A percentile compares a stretch with the other conserved stretches of the same genome.
These are phyloP conservation scores for Lepus americanus DNA, from an alignment of 2,113 vertebrate species.

Conservation along the genomic window DNA sequence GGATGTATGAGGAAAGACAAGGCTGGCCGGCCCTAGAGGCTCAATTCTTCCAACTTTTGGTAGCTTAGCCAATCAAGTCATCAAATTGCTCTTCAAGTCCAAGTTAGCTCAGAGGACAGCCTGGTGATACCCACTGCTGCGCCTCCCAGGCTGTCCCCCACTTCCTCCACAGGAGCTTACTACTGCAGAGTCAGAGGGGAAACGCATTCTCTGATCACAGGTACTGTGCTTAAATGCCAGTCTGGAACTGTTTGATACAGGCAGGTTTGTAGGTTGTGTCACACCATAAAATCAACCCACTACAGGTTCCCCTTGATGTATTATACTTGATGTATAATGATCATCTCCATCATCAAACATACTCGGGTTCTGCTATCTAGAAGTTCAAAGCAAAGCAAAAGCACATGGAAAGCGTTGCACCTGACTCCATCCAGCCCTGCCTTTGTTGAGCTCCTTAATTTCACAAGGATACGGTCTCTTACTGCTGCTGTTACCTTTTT, in stretches of 20 bases:
- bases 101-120: neutral
- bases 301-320: too few relatives aligned
- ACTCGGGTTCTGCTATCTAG: neutral
- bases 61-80: neutral
- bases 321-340: neutral
- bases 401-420: neutral
- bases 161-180: neutral
- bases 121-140: neutral
- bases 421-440: neutral
- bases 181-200: neutral
- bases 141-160: neutral
- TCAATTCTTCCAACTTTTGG: neutral
- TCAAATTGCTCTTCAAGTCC: neutral
- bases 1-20: neutral
- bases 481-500: neutral
- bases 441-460: neutral
- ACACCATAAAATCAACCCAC: too few relatives aligned
- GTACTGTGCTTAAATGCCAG: neutral
- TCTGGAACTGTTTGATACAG: neutral
- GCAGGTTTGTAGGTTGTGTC: neutral
- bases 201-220: neutral
- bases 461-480: neutral
- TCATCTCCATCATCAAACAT: neutral
- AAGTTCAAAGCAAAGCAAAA: constrained; percentile 34
- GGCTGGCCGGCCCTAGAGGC: neutral